Conservation (phyloP, 2,113 vertebrate species). For the Pogona vitticeps region DNA sequence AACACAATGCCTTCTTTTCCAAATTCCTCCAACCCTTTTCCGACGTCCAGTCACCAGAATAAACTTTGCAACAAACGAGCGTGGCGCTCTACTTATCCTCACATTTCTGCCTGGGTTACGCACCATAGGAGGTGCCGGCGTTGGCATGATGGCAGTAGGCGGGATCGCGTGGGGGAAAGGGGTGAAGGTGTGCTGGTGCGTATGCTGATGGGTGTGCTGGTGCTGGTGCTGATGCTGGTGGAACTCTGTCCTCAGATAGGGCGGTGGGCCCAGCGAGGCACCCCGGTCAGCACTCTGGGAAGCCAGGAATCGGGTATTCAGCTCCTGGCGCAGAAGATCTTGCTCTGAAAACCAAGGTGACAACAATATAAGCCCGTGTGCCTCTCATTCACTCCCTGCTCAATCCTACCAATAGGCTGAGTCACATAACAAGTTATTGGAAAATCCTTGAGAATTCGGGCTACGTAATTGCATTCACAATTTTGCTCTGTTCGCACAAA, state of each 20-base stretch:
- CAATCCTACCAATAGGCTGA: no score
- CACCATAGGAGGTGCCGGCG: conserved; percentile 99
- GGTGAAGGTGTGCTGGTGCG: conserved; percentile 99
- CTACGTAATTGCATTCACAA: background rate
- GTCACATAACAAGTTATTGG: no score
- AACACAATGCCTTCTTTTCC: background rate
- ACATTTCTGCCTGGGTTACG: conserved; percentile 98
- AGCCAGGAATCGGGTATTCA: conserved; percentile 96
- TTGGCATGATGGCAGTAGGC: conserved; percentile 93
- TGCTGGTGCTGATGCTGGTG: conserved; percentile 97
- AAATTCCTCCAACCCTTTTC: background rate
- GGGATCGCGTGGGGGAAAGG: conserved; percentile 96
- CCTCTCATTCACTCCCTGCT: background rate
- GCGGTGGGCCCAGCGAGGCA: conserved; percentile 92
- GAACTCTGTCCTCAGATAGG: conserved; percentile 98
- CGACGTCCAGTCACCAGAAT: background rate
- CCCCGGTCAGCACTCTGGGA: conserved; percentile 96
- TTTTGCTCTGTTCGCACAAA: no score
- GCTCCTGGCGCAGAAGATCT: conserved; percentile 96
- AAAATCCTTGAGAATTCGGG: background rate
- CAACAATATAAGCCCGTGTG: background rate
- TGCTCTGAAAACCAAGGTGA: conserved; percentile 83
- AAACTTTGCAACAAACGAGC: conserved; percentile 60
- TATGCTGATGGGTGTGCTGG: conserved; percentile 96
- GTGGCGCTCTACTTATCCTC: conserved; percentile 92